Evolutionary conservation across 2,888 invertebrate genomes (phyloP).

Genomic region (Mesochorus sp.): DNA sequence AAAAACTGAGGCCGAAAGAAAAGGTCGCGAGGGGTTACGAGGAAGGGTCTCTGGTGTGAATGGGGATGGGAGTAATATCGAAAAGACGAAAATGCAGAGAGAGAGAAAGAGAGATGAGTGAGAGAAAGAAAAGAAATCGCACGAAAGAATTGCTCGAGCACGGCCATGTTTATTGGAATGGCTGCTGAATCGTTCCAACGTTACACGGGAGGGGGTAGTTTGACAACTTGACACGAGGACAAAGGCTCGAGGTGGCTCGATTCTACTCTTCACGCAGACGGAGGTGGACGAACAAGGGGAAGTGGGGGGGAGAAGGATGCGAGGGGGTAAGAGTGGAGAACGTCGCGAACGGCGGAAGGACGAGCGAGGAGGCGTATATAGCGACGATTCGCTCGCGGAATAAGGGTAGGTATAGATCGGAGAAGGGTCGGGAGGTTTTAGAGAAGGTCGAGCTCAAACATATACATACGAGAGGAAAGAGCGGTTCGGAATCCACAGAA

Average conservation of each 20-base stretch:
- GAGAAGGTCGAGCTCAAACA: conserved; percentile 56
- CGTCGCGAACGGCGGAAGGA: conserved; percentile 49
- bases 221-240: conserved; percentile 82
- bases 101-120: conserved; percentile 50
- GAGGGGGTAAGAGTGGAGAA: conserved; percentile 59
- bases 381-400: conserved; percentile 83
- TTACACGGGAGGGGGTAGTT: conserved; percentile 78
- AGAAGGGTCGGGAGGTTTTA: conserved; percentile 52
- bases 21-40: neutral
- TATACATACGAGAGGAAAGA: conserved; percentile 68
- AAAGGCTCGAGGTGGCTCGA: conserved; percentile 78
- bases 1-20: conserved; percentile 13
- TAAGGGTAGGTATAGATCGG: conserved; percentile 63
- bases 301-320: conserved; percentile 40
- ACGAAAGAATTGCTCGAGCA: conserved; percentile 53
- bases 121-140: conserved; percentile 33
- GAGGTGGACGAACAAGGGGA: conserved; percentile 67
- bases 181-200: conserved; percentile 46
- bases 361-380: conserved; percentile 83
- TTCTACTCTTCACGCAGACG: conserved; percentile 52
- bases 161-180: conserved; percentile 77
- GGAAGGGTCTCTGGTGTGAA: conserved; percentile 41
- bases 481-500: conserved; percentile 67
- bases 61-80: conserved; percentile 58
- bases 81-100: conserved; percentile 45